These are phyloP conservation scores for Stenurella melanura DNA, from an alignment of 2,888 invertebrate genomes.

Conservation along the genomic window DNA sequence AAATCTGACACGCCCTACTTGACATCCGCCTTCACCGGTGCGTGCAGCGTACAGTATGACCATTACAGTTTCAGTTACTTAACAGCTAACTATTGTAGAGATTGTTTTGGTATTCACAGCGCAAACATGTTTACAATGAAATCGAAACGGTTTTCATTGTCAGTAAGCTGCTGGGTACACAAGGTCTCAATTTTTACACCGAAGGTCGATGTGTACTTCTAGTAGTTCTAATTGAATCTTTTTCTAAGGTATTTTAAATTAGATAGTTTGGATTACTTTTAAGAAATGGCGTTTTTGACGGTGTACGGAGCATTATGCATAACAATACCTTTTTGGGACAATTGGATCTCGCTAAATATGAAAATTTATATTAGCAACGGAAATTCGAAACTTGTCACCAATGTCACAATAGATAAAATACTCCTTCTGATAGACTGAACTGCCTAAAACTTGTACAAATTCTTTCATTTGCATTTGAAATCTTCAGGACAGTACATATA, in stretches of 20 bases:
- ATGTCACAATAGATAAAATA: too few species aligned
- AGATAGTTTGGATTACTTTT: too few species aligned
- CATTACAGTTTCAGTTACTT: not conserved
- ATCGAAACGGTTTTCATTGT: slow-evolving; percentile 3
- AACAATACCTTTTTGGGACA: too few species aligned
- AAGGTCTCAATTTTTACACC: not conserved
- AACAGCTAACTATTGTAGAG: not conserved
- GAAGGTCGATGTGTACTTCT: not conserved
- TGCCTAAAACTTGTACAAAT: too few species aligned
- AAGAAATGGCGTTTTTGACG: too few species aligned
- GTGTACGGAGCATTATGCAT: too few species aligned
- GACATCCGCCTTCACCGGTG: slow-evolving; percentile 6
- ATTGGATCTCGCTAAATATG: too few species aligned
- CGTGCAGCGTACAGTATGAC: not conserved
- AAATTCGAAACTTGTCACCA: too few species aligned
- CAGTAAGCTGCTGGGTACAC: not conserved
- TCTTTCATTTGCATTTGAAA: too few species aligned
- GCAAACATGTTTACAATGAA: not conserved
- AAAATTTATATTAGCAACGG: too few species aligned
- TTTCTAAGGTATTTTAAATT: not conserved
- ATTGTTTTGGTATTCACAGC: slow-evolving; percentile 2
- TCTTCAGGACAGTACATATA: too few species aligned
- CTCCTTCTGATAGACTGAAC: too few species aligned
- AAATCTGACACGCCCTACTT: slow-evolving; percentile 11
- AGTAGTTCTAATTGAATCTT: not conserved